phyloP scores from a whole-genome alignment of 2,797 vertebrate genomes.

The Paratrypauchen microcephalus region DNA sequence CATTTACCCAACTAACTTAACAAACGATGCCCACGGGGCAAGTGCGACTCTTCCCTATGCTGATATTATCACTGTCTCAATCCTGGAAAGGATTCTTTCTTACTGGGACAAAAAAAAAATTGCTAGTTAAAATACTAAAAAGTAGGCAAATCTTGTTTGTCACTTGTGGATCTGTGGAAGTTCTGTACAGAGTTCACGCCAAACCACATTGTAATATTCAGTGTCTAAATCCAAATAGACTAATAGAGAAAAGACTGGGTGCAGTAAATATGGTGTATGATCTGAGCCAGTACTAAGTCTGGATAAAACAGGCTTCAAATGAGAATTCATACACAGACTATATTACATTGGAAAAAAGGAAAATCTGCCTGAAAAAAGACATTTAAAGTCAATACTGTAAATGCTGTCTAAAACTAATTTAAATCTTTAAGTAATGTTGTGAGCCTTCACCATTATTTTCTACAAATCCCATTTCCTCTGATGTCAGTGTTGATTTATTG shows the following conservation, averaged over 20 bases:
- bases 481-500: slow-evolving; percentile 47
- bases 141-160: too few relatives aligned
- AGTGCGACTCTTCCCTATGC: background rate
- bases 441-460: slow-evolving; percentile 3
- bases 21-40: background rate
- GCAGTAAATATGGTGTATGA: too few relatives aligned
- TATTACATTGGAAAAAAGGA: background rate
- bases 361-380: background rate
- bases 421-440: slow-evolving; percentile 15
- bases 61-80: background rate
- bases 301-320: background rate
- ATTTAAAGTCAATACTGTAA: background rate
- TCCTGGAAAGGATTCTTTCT: background rate
- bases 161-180: too few relatives aligned
- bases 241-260: too few relatives aligned
- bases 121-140: background rate
- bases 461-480: slow-evolving; percentile 17
- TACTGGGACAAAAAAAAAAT: background rate
- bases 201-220: too few relatives aligned
- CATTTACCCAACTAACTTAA: background rate
- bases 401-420: background rate
- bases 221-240: too few relatives aligned
- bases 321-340: background rate
- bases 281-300: background rate
- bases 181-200: too few relatives aligned